A percentile compares a stretch with the other conserved stretches of the same genome.
These are phyloP conservation scores for Misgurnus mizolepis DNA, from an alignment of 2,113 vertebrate genomes.

Conservation along the genomic window DNA sequence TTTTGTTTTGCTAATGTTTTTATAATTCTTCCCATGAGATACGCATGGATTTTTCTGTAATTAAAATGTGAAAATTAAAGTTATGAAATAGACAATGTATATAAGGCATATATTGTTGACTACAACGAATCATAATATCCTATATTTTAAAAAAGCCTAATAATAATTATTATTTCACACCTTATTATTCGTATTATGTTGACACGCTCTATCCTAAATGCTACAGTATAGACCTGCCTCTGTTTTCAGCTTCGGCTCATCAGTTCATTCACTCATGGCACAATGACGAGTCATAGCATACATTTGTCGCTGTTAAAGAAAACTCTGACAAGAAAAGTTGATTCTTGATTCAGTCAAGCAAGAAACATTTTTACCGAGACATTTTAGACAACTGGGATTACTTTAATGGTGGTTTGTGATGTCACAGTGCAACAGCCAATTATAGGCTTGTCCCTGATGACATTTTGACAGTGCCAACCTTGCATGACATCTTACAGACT, in stretches of 20 bases:
- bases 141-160: no score
- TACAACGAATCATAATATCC: background rate
- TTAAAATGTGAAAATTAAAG: background rate
- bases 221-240: background rate
- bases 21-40: background rate
- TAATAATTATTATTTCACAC: no score
- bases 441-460: slow-evolving; percentile 26
- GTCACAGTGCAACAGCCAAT: slow-evolving; percentile 30
- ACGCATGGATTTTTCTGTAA: background rate
- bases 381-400: slow-evolving; percentile 24
- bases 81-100: background rate
- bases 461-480: slow-evolving; percentile 15
- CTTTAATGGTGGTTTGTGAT: slow-evolving; percentile 37
- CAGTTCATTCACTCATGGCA: slow-evolving; percentile 18
- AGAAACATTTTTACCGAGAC: background rate
- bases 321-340: slow-evolving; percentile 18
- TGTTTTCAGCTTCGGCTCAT: background rate
- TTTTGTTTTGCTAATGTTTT: background rate
- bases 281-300: background rate
- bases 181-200: no score
- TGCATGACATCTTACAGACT: background rate
- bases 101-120: background rate
- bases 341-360: slow-evolving; percentile 2
- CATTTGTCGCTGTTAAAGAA: slow-evolving; percentile 61
- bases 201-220: no score